Evolutionary conservation across 2,888 invertebrate genomes (phyloP).

Genomic region (Thereva nobilitata): DNA sequence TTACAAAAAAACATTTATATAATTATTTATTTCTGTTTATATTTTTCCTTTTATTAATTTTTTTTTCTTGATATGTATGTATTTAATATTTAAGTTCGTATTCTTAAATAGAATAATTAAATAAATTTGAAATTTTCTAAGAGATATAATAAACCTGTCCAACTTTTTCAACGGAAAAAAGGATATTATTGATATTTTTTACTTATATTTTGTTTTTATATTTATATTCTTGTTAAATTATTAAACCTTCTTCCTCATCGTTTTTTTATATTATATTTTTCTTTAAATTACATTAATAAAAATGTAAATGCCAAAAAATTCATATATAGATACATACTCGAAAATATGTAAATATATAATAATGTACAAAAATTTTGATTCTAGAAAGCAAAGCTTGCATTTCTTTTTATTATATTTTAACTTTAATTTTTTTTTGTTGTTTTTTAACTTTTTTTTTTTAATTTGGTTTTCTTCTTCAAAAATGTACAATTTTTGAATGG

Average conservation of each 20-base stretch:
- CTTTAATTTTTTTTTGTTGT: conserved; percentile 12
- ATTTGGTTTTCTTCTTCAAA: conserved; percentile 3
- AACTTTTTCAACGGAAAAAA: too few species aligned
- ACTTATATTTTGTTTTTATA: too few species aligned
- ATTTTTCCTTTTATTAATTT: too few species aligned
- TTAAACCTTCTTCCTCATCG: background rate
- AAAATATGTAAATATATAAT: conserved; percentile 9
- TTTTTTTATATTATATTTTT: conserved; percentile 2
- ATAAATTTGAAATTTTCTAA: too few species aligned
- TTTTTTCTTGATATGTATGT: too few species aligned
- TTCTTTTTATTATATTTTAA: background rate
- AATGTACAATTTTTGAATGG: conserved; percentile 19
- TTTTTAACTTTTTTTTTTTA: conserved; percentile 13
- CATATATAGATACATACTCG: background rate
- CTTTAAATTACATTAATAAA: background rate
- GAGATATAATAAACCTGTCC: too few species aligned
- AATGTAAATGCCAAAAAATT: conserved; percentile 21
- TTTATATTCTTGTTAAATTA: background rate
- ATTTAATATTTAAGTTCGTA: too few species aligned
- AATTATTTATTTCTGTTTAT: too few species aligned
- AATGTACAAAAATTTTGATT: background rate
- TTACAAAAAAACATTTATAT: too few species aligned
- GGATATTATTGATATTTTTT: too few species aligned
- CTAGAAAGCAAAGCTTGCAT: conserved; percentile 34
- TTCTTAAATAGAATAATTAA: too few species aligned